Evolutionary conservation across 2,113 vertebrate species (phyloP), one percentile per base, ranked within the genome.

Genomic region (Motacilla alba): DNA sequence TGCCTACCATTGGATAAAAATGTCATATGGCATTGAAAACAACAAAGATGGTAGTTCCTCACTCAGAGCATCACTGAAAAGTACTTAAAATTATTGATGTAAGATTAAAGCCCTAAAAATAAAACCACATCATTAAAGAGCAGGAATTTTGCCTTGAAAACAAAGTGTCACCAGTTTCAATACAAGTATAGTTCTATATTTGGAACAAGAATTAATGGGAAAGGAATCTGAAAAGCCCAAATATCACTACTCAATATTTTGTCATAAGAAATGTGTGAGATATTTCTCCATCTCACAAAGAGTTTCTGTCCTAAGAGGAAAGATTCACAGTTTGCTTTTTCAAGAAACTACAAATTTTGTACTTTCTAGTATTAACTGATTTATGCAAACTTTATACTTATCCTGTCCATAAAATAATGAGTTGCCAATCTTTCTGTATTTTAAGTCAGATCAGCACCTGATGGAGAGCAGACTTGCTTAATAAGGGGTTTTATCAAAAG

Each of bases 391-490:
- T 81, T 87, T 63, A 49, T 35, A 59, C 50, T 93, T 83, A 53
- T 6, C 55, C 43, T 78, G 47, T 24, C 37, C 35, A 21, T 49
- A 33, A 87, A 89, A 87, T 7, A 96, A 83, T 77, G 68, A 93
- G 30, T 44, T 87, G 89, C 60, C 91, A 90, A 15, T 87, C 56
- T 72, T 27, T 37, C 83, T 67, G 47, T 63, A 83, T 90, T 93
- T 95, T 81, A 70, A 72, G 62, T 76, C 52, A 78, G 50, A 86
- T 92, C 76, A 93, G 89, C 93, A 94, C 83, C 89, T 96, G 83
- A 79, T 89, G 81, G 94, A 62, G 62, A 84, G 17, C 35, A 94
- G 66, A 60, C 73, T 52, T 89, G 80, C 86, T 87, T 72, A 74
- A 55, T 91, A 87, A 90, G 20, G 9, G 12, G 14, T 68, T 95